These are phyloP conservation scores for Hassar affinis DNA, from an alignment of 2,113 vertebrate genomes.

Conservation along the genomic window DNA sequence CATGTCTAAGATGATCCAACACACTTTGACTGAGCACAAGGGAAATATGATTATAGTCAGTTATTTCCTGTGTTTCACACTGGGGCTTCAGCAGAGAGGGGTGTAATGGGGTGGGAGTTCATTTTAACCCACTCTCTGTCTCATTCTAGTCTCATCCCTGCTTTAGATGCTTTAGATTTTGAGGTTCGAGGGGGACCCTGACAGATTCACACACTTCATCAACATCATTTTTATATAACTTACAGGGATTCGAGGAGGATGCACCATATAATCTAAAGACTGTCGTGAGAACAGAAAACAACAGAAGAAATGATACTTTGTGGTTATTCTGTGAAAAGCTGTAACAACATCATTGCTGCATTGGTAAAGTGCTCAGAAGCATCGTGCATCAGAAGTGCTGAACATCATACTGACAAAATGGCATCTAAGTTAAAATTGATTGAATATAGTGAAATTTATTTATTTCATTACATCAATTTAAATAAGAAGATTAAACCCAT, in stretches of 20 bases:
- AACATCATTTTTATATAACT: too few species aligned
- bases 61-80: constrained; percentile 52
- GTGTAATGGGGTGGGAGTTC: constrained; percentile 50
- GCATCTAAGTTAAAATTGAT: neutral
- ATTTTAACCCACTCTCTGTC: constrained; percentile 52
- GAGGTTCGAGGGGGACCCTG: neutral
- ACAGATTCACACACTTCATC: neutral
- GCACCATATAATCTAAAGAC: neutral
- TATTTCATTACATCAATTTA: too few species aligned
- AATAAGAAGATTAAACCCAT: too few species aligned
- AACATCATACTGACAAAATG: neutral
- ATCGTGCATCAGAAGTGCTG: neutral
- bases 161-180: neutral
- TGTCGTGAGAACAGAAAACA: too few species aligned
- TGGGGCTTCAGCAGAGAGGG: constrained; percentile 47
- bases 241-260: neutral
- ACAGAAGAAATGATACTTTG: neutral
- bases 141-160: constrained; percentile 8
- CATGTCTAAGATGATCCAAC: neutral
- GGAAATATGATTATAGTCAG: constrained; percentile 29
- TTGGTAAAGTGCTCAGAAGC: neutral
- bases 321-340: neutral
- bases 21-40: neutral
- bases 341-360: too few species aligned
- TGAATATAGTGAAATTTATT: neutral